Conservation (phyloP, 2,888 invertebrate genomes). For the Cerastis leucographa region DNA sequence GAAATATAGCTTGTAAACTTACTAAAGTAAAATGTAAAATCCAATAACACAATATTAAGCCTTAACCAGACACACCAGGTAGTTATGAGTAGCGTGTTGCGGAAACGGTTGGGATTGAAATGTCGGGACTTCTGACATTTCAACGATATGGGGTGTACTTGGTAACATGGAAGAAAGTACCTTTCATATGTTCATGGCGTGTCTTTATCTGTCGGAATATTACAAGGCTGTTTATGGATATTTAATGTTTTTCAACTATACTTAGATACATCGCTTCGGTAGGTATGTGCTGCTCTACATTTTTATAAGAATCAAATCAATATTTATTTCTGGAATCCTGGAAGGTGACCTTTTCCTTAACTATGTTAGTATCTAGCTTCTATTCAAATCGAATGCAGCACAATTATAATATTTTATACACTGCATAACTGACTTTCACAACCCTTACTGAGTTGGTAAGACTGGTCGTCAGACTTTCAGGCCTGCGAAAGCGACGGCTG, state of each 20-base stretch:
- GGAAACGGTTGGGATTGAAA: slow-evolving; percentile 58
- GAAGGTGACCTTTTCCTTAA: background rate
- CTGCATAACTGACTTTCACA: background rate
- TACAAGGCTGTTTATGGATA: slow-evolving; percentile 7
- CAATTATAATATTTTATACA: background rate
- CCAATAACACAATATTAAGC: slow-evolving; percentile 36
- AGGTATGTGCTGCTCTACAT: background rate
- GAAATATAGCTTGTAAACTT: background rate
- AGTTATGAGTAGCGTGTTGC: slow-evolving; percentile 38
- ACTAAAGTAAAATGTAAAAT: slow-evolving; percentile 2
- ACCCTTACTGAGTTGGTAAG: background rate
- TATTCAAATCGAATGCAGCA: background rate
- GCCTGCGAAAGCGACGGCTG: background rate
- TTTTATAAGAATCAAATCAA: background rate
- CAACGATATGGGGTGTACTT: slow-evolving; percentile 38
- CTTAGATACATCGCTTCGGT: background rate
- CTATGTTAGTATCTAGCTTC: background rate
- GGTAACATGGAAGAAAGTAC: slow-evolving; percentile 49
- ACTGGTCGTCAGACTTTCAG: background rate
- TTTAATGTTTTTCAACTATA: slow-evolving; percentile 10
- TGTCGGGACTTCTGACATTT: slow-evolving; percentile 64
- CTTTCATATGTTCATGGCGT: slow-evolving; percentile 39
- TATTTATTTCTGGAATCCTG: background rate
- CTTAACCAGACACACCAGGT: slow-evolving; percentile 6
- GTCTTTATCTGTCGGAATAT: slow-evolving; percentile 29